Evolutionary conservation across 2,797 vertebrate genomes (phyloP).

Genomic region (Oceanodroma leucorhoa): DNA sequence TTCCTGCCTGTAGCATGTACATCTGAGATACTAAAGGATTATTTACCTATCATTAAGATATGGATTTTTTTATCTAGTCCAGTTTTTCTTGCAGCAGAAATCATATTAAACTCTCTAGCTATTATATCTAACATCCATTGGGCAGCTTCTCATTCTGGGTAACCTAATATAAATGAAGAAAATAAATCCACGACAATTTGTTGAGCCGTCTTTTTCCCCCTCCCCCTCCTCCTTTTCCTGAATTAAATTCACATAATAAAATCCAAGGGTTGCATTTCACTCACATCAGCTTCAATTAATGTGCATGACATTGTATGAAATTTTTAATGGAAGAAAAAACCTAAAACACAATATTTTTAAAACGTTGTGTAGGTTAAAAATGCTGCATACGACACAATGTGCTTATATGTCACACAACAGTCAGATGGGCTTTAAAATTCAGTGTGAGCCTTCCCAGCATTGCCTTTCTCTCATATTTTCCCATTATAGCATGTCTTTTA

Average conservation of each 20-base stretch:
- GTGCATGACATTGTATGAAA: not conserved
- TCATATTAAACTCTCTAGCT: constrained; percentile 60
- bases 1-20: constrained; percentile 60
- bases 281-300: not conserved
- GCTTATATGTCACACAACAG: not conserved
- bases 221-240: not conserved
- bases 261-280: not conserved
- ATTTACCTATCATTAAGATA: constrained; percentile 75
- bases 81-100: constrained; percentile 69
- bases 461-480: not conserved
- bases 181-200: constrained; percentile 66
- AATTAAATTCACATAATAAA: constrained; percentile 36
- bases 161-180: constrained; percentile 62
- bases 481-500: not conserved
- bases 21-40: constrained; percentile 67
- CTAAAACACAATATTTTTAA: not conserved
- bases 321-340: not conserved
- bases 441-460: not conserved
- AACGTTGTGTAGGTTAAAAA: not conserved
- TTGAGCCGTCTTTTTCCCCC: constrained; percentile 4
- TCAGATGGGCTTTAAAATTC: constrained; percentile 57
- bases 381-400: not conserved
- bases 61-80: constrained; percentile 67
- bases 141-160: constrained; percentile 46
- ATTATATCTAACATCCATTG: constrained; percentile 58